A percentile compares a stretch with the other conserved stretches of the same genome.
Conservation (phyloP, 2,888 invertebrate genomes). For the Mamestra brassicae region DNA sequence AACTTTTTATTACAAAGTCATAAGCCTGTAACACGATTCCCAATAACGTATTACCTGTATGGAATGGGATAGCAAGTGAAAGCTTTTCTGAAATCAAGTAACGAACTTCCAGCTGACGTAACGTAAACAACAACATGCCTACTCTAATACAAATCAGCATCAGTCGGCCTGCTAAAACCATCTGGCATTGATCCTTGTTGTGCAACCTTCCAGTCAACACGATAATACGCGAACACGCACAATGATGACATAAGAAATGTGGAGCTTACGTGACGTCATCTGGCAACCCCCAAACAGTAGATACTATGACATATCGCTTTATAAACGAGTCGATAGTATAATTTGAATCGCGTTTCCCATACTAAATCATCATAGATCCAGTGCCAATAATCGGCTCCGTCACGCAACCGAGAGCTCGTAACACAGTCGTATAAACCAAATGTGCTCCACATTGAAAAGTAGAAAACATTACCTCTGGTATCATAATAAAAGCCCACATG, state of each 20-base stretch:
- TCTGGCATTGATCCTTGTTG: conserved; percentile 60
- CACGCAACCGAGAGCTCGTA: conserved; percentile 81
- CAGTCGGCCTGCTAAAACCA: conserved; percentile 41
- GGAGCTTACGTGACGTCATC: conserved; percentile 60
- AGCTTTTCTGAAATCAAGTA: neutral
- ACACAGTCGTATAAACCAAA: conserved; percentile 79
- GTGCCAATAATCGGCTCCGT: conserved; percentile 78
- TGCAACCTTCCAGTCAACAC: conserved; percentile 47
- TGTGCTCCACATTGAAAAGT: conserved; percentile 81
- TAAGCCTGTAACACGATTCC: neutral
- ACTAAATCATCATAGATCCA: conserved; percentile 48
- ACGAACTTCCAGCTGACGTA: neutral
- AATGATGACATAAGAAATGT: conserved; percentile 61
- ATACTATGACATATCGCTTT: conserved; percentile 53
- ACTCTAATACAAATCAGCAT: neutral
- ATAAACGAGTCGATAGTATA: conserved; percentile 57
- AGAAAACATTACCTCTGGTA: conserved; percentile 78
- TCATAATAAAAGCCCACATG: conserved; percentile 84
- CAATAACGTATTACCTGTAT: neutral
- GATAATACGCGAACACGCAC: conserved; percentile 49
- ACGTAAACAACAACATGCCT: conserved; percentile 4
- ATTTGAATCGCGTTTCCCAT: conserved; percentile 57
- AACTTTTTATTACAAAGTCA: neutral
- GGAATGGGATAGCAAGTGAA: neutral
- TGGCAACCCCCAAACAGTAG: conserved; percentile 25